Conservation (phyloP, 2,888 invertebrate genomes). For the Hirtodrosophila histrioides region DNA sequence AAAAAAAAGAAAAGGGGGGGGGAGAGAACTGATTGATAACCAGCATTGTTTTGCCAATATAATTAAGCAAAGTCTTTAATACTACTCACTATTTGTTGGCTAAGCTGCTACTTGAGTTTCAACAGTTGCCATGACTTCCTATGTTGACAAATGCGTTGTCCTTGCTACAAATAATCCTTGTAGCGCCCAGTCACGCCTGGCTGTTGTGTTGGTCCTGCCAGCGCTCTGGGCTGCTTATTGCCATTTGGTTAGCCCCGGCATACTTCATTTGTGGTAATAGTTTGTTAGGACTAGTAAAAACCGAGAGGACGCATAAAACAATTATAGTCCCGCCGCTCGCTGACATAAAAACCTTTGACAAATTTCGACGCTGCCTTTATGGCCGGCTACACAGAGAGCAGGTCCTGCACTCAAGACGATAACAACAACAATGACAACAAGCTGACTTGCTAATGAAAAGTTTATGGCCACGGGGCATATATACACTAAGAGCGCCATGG, state of each 20-base stretch:
- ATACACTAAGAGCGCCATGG: slow-evolving; percentile 39
- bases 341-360: slow-evolving; percentile 74
- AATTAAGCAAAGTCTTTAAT: no score
- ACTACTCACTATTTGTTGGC: neutral
- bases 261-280: slow-evolving; percentile 59
- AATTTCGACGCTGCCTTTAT: slow-evolving; percentile 57
- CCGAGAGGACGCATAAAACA: slow-evolving; percentile 70
- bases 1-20: no score
- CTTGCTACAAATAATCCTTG: slow-evolving; percentile 21
- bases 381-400: slow-evolving; percentile 12
- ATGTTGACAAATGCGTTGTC: slow-evolving; percentile 10
- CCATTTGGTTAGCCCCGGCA: slow-evolving; percentile 29
- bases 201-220: neutral
- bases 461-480: slow-evolving; percentile 64
- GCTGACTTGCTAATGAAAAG: slow-evolving; percentile 74
- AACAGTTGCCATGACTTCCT: slow-evolving; percentile 22
- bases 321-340: slow-evolving; percentile 72
- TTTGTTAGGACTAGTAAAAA: slow-evolving; percentile 72
- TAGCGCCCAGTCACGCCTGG: slow-evolving; percentile 32
- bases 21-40: no score
- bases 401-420: slow-evolving; percentile 55
- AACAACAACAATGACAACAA: slow-evolving; percentile 35
- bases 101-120: slow-evolving; percentile 8
- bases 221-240: slow-evolving; percentile 14
- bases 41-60: no score